A percentile compares a stretch with the other conserved stretches of the same genome.
phyloP scores from a whole-genome alignment of 2,888 invertebrate genomes.

The Oasisia sp. region DNA sequence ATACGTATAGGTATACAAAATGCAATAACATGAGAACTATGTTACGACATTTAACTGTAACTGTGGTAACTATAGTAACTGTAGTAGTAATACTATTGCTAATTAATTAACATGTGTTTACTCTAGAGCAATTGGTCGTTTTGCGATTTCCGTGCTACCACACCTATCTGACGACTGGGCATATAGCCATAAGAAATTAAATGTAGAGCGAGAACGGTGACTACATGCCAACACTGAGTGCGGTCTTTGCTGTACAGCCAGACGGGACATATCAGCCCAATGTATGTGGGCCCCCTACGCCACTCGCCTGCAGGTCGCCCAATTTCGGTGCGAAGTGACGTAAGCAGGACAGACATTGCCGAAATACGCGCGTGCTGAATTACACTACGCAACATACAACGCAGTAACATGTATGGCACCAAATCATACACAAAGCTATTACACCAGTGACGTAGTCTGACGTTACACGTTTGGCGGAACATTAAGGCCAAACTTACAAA shows the following conservation, averaged over 20 bases:
- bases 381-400: constrained; percentile 7
- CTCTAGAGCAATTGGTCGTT: too few species aligned
- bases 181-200: not conserved
- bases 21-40: too few species aligned
- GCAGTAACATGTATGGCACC: not conserved
- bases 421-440: not conserved
- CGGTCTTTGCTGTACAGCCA: not conserved
- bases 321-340: not conserved
- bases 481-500: not conserved
- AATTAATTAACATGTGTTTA: too few species aligned
- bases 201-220: not conserved
- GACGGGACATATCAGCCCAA: not conserved
- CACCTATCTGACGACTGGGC: not conserved
- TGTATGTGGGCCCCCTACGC: not conserved
- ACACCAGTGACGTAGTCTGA: not conserved
- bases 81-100: too few species aligned
- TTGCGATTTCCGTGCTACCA: not conserved
- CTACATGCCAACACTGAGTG: not conserved
- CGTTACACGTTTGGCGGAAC: not conserved
- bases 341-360: not conserved
- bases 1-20: too few species aligned
- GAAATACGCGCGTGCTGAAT: not conserved
- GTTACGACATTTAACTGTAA: too few species aligned
- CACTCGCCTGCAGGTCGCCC: not conserved
- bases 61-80: too few species aligned